Evolutionary conservation across 2,888 invertebrate species (phyloP).

Genomic region (Chrysolina haemoptera): DNA sequence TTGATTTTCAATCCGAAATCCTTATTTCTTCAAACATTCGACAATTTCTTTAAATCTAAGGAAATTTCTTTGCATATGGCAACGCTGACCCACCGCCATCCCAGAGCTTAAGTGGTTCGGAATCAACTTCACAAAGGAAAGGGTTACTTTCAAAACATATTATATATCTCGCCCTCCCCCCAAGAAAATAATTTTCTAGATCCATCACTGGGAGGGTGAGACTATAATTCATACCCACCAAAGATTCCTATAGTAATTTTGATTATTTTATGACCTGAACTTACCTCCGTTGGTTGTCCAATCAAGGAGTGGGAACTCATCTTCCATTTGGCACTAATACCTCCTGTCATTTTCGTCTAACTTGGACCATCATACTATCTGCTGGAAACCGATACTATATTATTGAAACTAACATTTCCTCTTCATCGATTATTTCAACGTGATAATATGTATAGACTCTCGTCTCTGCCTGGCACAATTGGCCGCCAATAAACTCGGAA

Average conservation of each 20-base stretch:
- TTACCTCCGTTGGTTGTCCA: conserved; percentile 10
- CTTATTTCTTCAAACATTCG: no score
- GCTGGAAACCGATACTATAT: background rate
- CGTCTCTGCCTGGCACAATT: conserved; percentile 17
- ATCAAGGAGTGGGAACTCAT: conserved; percentile 27
- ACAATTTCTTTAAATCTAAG: no score
- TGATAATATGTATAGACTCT: background rate
- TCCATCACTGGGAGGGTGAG: no score
- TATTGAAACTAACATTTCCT: background rate
- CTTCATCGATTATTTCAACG: conserved; percentile 14
- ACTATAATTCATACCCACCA: no score
- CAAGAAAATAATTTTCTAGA: background rate
- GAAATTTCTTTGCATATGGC: no score
- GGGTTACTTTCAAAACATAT: no score
- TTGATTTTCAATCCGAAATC: no score
- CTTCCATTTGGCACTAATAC: background rate
- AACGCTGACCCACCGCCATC: no score
- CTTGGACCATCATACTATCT: background rate
- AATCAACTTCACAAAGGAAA: no score
- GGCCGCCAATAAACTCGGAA: background rate
- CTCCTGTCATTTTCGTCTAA: conserved; percentile 3
- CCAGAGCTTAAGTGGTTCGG: no score
- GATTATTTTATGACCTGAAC: background rate
- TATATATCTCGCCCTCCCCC: no score
- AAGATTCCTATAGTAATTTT: no score